Conservation (phyloP, 2,113 vertebrate genomes). For the Pterocles orientalis region DNA sequence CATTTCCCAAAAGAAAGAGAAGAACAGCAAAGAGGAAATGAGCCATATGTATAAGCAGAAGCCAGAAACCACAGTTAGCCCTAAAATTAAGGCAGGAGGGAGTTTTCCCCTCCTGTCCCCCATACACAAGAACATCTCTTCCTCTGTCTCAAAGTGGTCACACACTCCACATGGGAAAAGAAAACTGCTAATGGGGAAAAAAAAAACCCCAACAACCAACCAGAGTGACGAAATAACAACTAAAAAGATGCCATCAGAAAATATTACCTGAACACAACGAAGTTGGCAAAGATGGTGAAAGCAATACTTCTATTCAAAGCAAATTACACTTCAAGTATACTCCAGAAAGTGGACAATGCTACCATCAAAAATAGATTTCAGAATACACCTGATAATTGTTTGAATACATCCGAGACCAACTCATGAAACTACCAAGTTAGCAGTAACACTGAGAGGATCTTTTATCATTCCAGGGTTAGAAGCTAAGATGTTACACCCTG, state of each 20-base stretch:
- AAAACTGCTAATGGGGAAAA: background rate
- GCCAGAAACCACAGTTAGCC: background rate
- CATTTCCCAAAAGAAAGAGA: background rate
- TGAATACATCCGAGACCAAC: background rate
- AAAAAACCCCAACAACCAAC: background rate
- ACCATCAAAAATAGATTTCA: background rate
- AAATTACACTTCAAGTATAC: constrained; percentile 15
- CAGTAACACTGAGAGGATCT: background rate
- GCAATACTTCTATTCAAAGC: constrained; percentile 2
- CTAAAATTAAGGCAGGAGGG: background rate
- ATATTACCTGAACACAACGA: constrained; percentile 32
- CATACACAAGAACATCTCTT: background rate
- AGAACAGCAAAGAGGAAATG: background rate
- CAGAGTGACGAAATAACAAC: constrained; percentile 48
- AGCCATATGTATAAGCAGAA: background rate
- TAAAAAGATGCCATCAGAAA: constrained; percentile 53
- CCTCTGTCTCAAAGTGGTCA: background rate
- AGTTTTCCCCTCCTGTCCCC: background rate
- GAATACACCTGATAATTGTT: background rate
- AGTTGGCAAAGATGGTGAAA: background rate
- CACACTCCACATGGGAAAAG: background rate
- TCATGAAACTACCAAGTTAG: background rate
- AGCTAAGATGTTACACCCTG: background rate
- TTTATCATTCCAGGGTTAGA: background rate
- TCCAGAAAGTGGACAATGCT: background rate